phyloP scores from a whole-genome alignment of 2,888 invertebrate species.

The Stenodera caucasica region DNA sequence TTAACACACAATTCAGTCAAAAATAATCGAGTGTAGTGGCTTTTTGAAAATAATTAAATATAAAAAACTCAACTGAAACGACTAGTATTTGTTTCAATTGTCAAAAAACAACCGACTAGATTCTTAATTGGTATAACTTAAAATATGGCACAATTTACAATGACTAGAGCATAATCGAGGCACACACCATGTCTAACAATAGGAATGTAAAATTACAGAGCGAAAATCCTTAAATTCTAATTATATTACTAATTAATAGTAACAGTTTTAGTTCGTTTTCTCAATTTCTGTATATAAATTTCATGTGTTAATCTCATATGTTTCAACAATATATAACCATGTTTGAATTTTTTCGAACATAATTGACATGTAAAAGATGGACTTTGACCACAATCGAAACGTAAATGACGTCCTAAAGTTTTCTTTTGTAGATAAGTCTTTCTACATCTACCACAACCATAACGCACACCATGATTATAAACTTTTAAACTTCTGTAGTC shows the following conservation, averaged over 20 bases:
- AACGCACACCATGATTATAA: conserved; percentile 46
- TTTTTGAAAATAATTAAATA: neutral
- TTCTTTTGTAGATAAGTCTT: conserved; percentile 53
- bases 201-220: conserved; percentile 12
- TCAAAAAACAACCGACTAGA: conserved; percentile 11
- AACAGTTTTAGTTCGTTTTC: conserved; percentile 37
- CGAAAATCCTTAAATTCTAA: conserved; percentile 1
- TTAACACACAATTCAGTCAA: neutral
- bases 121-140: conserved; percentile 12
- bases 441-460: conserved; percentile 49
- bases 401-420: conserved; percentile 54
- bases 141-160: conserved; percentile 17
- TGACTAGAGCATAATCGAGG: conserved; percentile 18
- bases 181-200: conserved; percentile 21
- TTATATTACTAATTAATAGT: conserved; percentile 19
- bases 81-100: neutral
- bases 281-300: conserved; percentile 42
- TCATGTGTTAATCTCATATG: conserved; percentile 50
- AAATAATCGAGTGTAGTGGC: neutral
- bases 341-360: conserved; percentile 49
- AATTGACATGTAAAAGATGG: conserved; percentile 50
- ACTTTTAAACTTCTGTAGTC: conserved; percentile 51
- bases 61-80: neutral
- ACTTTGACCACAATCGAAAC: conserved; percentile 57
- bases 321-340: conserved; percentile 49